Base-by-base conservation (phyloP, 2,797 vertebrate genomes). In the Micropoecilia bifurca region DNA sequence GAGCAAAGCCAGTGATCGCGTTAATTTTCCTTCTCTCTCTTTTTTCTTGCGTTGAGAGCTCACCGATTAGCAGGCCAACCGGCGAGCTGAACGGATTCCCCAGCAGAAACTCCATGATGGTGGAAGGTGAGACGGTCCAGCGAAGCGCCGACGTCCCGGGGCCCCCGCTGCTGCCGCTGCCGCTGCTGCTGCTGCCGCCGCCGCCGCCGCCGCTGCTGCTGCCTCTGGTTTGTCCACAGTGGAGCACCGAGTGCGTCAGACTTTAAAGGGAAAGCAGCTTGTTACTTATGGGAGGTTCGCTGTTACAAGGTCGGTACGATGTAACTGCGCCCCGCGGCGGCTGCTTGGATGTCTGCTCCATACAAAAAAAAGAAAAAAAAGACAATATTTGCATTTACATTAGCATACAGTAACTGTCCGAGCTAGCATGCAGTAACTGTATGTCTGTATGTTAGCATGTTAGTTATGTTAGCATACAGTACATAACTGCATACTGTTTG, bases 51-150 rank as follows among this genome's bases (percentile, higher is more conserved):
- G 61, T 63, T 36, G 18, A 1, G 39, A 36, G 33, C 91, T 95
- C 90, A 96, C 96, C 96, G 75, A 96, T 95, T 33, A 89, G 90
- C 82, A 95, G 95, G 30, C 96, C 96, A 77, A 95, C 94, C 66
- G 92, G 80, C 41, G 95, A 95, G 83, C 91, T 91, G 86, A 95
- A 96, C 25, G 96, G 96, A 28, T 93, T 96, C 45, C 96, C 95
- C 84, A 92, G 75, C 79, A 96, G 85, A 82, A 96, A 96, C 83
- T 96, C 96, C 96, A 96, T 96, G 66, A 10, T 78, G 82, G 75
- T 61, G 28, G 20, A n/a, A 39, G 20, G 78, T 43, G 68, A 45
- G 82, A 80, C 74, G 85, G 76, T 68, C 87, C 78, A 12, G 77
- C 71, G 16, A 75, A 74, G 82, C 80, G 10, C 76, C 87, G 76